Conservation (phyloP, 2,113 vertebrate genomes). For the Pleuronectes platessa region DNA sequence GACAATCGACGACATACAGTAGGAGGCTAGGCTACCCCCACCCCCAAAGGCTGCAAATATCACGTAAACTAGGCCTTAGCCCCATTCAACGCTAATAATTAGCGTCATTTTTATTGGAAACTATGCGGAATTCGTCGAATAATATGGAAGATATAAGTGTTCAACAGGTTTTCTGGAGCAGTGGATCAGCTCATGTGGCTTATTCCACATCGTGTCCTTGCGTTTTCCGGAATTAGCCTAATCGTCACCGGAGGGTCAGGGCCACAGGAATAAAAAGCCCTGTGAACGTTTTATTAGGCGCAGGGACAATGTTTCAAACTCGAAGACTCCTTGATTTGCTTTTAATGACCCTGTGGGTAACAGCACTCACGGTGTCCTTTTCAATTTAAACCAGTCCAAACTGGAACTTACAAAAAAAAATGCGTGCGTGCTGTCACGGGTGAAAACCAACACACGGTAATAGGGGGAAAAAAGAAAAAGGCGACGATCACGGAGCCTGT, state of each 20-base stretch:
- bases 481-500: slow-evolving; percentile 7
- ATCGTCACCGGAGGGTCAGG: slow-evolving; percentile 42
- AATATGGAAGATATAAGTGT: slow-evolving; percentile 7
- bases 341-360: slow-evolving; percentile 32
- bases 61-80: slow-evolving; percentile 65
- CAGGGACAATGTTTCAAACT: no score
- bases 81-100: slow-evolving; percentile 48
- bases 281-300: no score
- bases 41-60: slow-evolving; percentile 65
- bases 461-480: not conserved
- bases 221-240: slow-evolving; percentile 52
- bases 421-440: slow-evolving; percentile 49
- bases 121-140: slow-evolving; percentile 11
- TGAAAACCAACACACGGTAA: slow-evolving; percentile 13
- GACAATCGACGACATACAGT: slow-evolving; percentile 76
- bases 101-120: not conserved
- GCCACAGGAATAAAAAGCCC: not conserved
- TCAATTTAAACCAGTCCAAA: slow-evolving; percentile 68
- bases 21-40: slow-evolving; percentile 72
- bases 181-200: not conserved
- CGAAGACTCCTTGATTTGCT: not conserved
- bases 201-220: slow-evolving; percentile 53
- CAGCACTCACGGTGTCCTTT: slow-evolving; percentile 50
- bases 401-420: slow-evolving; percentile 55
- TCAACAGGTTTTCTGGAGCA: not conserved